These are phyloP conservation scores for Zosterops pallidus DNA, from an alignment of 2,113 vertebrate genomes.

Conservation along the genomic window DNA sequence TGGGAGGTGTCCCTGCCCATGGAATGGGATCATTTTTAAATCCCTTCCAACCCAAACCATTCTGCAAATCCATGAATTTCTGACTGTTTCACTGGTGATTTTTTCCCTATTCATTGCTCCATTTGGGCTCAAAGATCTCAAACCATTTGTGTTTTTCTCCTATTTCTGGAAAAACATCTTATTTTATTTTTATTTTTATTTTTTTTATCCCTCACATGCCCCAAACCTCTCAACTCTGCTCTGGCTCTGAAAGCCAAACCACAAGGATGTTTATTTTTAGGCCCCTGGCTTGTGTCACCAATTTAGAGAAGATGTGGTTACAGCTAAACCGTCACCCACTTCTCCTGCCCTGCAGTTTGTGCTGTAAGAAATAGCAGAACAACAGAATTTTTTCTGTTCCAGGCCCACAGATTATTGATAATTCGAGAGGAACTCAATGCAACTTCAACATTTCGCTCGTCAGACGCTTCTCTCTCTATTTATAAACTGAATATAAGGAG, in stretches of 20 bases:
- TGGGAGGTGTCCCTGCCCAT: neutral
- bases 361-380: constrained; percentile 36
- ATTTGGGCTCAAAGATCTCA: neutral
- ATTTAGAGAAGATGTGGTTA: constrained; percentile 74
- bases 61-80: neutral
- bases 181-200: neutral
- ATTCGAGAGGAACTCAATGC: neutral
- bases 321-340: constrained; percentile 51
- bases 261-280: constrained; percentile 69
- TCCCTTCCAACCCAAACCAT: neutral
- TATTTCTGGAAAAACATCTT: neutral
- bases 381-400: constrained; percentile 13
- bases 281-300: constrained; percentile 46
- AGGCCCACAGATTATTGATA: neutral
- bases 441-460: neutral
- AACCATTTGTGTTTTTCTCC: neutral
- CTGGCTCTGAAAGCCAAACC: constrained; percentile 63
- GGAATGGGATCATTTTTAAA: neutral
- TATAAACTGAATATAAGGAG: no score
- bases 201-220: neutral
- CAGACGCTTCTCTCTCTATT: neutral
- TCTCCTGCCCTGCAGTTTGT: constrained; percentile 17
- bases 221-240: constrained; percentile 13
- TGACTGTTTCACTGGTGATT: neutral
- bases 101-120: neutral